Percentiles rank a stretch among this genome's conserved stretches.
Evolutionary conservation across 2,888 invertebrate species (phyloP).

Genomic region (Teleogryllus oceanicus): DNA sequence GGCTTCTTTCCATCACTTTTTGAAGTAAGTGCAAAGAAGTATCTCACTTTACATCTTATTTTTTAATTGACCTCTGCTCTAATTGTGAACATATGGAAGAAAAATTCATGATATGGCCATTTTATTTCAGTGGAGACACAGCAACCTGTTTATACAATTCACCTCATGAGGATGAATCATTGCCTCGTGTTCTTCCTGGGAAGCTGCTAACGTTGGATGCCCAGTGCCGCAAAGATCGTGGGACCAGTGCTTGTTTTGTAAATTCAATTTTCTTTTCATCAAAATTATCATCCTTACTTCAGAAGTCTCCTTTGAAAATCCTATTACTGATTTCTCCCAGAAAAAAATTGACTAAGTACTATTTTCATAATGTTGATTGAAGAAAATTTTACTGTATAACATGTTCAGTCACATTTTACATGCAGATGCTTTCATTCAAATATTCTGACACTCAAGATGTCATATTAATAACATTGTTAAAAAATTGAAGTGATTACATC

Average conservation of each 20-base stretch:
- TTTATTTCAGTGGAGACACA: constrained; percentile 78
- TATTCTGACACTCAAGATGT: too few species aligned
- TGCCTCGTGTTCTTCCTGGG: constrained; percentile 85
- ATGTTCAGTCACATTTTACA: too few species aligned
- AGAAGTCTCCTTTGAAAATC: too few species aligned
- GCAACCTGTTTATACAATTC: constrained; percentile 90
- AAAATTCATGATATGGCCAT: background rate
- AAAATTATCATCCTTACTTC: too few species aligned
- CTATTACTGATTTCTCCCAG: too few species aligned
- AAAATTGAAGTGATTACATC: too few species aligned
- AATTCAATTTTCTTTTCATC: constrained; percentile 43
- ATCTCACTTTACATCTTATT: background rate
- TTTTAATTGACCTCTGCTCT: background rate
- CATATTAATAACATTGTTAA: too few species aligned
- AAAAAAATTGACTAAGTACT: too few species aligned
- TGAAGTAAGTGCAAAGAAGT: constrained; percentile 65
- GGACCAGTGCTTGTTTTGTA: constrained; percentile 79
- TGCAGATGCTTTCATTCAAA: too few species aligned
- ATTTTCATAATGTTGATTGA: too few species aligned
- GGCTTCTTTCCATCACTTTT: constrained; percentile 90
- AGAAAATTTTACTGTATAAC: too few species aligned
- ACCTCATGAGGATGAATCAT: constrained; percentile 87
- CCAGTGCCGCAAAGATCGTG: constrained; percentile 87
- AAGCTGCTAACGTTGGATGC: constrained; percentile 85
- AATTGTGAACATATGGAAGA: background rate